A percentile compares a stretch with the other conserved stretches of the same genome.
Conservation (phyloP, 1,140 invertebrate genomes). For the Ceratina calcarata region DNA sequence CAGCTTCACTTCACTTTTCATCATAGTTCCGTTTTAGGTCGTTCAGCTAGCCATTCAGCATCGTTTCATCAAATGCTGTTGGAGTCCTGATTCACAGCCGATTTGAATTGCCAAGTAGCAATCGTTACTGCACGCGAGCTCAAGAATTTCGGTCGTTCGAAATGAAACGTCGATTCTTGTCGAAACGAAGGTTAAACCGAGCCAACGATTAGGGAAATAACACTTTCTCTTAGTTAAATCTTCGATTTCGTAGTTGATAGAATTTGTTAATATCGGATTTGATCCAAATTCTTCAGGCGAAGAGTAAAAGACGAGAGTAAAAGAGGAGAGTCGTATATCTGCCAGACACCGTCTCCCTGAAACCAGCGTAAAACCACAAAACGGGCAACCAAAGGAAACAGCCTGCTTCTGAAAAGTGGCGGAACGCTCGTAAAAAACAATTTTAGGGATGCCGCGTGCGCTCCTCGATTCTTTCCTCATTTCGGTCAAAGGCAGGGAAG, state of each 20-base stretch:
- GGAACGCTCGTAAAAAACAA: conserved; percentile 52
- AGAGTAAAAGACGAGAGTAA: too few species aligned
- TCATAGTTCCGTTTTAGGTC: too few species aligned
- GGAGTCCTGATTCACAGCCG: conserved; percentile 23
- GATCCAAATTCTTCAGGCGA: too few species aligned
- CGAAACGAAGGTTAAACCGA: conserved; percentile 4
- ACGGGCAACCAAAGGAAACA: neutral
- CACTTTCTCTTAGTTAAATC: neutral
- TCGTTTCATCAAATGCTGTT: conserved; percentile 26
- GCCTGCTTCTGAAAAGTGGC: conserved; percentile 37
- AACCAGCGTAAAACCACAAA: conserved; percentile 46
- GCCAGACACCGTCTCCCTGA: conserved; percentile 31
- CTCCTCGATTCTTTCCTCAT: neutral
- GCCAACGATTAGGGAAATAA: conserved; percentile 30
- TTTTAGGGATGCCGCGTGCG: conserved; percentile 34
- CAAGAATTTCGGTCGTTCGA: neutral
- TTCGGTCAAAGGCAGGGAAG: neutral
- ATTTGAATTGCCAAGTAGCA: conserved; percentile 40
- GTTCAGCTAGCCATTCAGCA: neutral
- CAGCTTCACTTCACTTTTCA: neutral
- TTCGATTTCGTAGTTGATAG: too few species aligned
- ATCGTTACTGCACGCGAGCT: neutral
- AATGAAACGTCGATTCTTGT: conserved; percentile 21
- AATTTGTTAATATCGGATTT: too few species aligned
- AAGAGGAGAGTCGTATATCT: conserved; percentile 39